phyloP scores from a whole-genome alignment of 1,140 invertebrate genomes.

The Brachionus paranguensis region DNA sequence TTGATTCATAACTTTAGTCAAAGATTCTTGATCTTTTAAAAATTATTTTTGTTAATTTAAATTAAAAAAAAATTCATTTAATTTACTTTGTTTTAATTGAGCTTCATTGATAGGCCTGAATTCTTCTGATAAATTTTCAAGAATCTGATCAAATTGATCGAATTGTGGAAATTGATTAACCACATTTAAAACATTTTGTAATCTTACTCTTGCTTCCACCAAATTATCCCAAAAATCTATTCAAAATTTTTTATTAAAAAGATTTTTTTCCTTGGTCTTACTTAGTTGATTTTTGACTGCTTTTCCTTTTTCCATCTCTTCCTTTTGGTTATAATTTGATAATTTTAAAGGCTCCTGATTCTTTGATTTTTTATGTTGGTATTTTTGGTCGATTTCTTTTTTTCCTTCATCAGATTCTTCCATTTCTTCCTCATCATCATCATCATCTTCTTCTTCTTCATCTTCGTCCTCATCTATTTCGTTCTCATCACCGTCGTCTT shows the following conservation, averaged over 20 bases:
- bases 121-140: conserved; percentile 58
- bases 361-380: neutral
- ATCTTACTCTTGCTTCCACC: conserved; percentile 72
- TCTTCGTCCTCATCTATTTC: conserved; percentile 12
- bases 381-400: neutral
- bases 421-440: conserved; percentile 3
- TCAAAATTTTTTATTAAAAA: conserved; percentile 40
- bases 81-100: neutral
- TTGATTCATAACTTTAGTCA: conserved; percentile 63
- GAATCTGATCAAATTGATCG: conserved; percentile 55
- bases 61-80: neutral
- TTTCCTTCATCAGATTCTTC: conserved; percentile 17
- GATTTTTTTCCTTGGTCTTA: conserved; percentile 35
- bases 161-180: conserved; percentile 70
- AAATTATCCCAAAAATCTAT: conserved; percentile 70
- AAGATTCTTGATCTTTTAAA: conserved; percentile 51
- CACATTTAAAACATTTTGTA: conserved; percentile 69
- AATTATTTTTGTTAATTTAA: neutral
- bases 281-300: conserved; percentile 66
- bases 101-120: conserved; percentile 54
- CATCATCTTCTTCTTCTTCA: conserved; percentile 41
- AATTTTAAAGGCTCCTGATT: conserved; percentile 42
- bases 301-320: conserved; percentile 69
- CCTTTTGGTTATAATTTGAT: conserved; percentile 55
- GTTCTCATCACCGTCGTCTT: neutral